phyloP scores from a whole-genome alignment of 2,797 vertebrate genomes.

The Argya squamiceps region DNA sequence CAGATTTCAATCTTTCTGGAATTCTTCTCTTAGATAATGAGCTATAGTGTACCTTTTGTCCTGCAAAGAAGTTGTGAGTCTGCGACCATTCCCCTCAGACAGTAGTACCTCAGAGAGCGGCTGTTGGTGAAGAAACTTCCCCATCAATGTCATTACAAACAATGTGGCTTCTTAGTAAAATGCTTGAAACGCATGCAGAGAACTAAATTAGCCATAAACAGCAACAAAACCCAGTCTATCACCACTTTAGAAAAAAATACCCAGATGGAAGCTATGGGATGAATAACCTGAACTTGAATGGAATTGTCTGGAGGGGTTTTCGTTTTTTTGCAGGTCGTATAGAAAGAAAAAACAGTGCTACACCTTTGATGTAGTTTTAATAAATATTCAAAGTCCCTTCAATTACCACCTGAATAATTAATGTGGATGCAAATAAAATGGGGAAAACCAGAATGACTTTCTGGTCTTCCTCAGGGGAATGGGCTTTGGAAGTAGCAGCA shows the following conservation, averaged over 20 bases:
- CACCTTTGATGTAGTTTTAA: conserved; percentile 54
- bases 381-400: conserved; percentile 42
- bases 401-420: conserved; percentile 49
- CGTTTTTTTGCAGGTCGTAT: background rate
- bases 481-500: background rate
- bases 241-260: background rate
- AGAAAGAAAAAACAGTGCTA: background rate
- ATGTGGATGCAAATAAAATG: conserved; percentile 9
- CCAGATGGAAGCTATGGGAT: background rate
- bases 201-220: conserved; percentile 30
- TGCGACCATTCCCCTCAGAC: background rate
- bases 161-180: background rate
- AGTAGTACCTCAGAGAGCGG: background rate
- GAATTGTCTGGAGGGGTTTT: background rate
- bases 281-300: background rate
- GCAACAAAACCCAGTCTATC: background rate
- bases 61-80: background rate
- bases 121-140: background rate
- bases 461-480: conserved; percentile 5
- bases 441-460: conserved; percentile 41
- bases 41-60: background rate
- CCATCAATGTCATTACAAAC: background rate
- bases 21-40: background rate
- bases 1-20: background rate
- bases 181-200: background rate